Evolutionary conservation across 1,140 invertebrate species (phyloP).

Genomic region (Hylaeus anthracinus): DNA sequence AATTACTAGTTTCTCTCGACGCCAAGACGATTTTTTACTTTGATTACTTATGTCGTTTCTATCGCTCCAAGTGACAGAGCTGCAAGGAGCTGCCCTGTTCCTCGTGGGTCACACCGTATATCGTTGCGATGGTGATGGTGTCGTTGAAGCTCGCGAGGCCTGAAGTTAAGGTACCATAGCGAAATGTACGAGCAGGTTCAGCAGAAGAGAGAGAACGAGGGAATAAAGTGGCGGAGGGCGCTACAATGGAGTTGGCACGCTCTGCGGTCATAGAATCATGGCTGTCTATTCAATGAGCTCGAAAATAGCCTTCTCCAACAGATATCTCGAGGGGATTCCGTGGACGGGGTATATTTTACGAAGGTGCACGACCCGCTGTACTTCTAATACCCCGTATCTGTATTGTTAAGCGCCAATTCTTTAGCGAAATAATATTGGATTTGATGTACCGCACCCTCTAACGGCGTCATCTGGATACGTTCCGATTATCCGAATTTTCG

Average conservation of each 20-base stretch:
- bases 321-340: slow-evolving; percentile 76
- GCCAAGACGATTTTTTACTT: too few species aligned
- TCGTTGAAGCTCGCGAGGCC: slow-evolving; percentile 66
- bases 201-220: slow-evolving; percentile 74
- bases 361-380: slow-evolving; percentile 73
- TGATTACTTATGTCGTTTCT: too few species aligned
- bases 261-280: slow-evolving; percentile 80
- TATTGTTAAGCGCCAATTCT: slow-evolving; percentile 69
- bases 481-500: slow-evolving; percentile 6
- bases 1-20: too few species aligned
- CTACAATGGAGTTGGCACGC: slow-evolving; percentile 81
- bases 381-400: slow-evolving; percentile 72
- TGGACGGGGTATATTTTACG: slow-evolving; percentile 75
- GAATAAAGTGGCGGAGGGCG: slow-evolving; percentile 77
- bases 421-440: slow-evolving; percentile 40
- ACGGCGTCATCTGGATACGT: slow-evolving; percentile 1
- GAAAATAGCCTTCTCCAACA: slow-evolving; percentile 80
- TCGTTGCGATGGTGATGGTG: slow-evolving; percentile 47
- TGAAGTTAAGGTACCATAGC: slow-evolving; percentile 65
- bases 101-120: background rate
- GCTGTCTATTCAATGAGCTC: slow-evolving; percentile 81
- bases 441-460: slow-evolving; percentile 8
- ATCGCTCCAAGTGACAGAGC: background rate
- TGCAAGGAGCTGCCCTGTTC: background rate
- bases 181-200: slow-evolving; percentile 73